These are phyloP conservation scores for Psittacara wagleri DNA, from an alignment of 2,113 vertebrate species.

Conservation along the genomic window DNA sequence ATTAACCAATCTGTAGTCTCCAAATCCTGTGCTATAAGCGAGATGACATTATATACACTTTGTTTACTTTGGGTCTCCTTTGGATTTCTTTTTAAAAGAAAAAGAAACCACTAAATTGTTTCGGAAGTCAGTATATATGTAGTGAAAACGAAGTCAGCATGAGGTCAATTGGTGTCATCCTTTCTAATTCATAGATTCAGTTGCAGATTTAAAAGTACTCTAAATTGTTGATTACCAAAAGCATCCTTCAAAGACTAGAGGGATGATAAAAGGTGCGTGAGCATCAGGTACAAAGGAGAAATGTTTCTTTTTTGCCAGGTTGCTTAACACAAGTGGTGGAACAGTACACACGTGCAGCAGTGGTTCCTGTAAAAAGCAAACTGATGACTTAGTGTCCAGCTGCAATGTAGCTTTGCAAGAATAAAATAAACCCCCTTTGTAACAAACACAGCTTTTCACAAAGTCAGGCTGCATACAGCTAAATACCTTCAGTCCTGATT, in stretches of 20 bases:
- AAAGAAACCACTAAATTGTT: neutral
- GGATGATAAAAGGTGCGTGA: neutral
- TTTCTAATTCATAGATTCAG: neutral
- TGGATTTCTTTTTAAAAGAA: neutral
- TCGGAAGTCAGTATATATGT: neutral
- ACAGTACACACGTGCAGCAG: neutral
- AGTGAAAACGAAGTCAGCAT: neutral
- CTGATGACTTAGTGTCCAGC: neutral
- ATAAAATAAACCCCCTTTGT: neutral
- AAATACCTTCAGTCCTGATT: neutral
- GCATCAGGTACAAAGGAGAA: neutral
- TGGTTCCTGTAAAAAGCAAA: neutral
- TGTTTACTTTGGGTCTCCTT: neutral
- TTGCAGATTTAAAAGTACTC: neutral
- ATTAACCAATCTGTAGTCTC: slow-evolving; percentile 10
- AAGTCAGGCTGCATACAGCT: neutral
- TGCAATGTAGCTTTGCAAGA: neutral
- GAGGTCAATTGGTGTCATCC: neutral
- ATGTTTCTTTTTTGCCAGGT: neutral
- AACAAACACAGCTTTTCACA: neutral
- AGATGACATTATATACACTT: neutral
- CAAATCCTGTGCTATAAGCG: neutral
- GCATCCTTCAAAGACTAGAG: neutral
- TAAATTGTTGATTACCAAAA: neutral
- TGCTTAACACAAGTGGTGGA: neutral